These are phyloP conservation scores for Phyllostomus discolor DNA, from an alignment of 2,113 vertebrate species.

Conservation along the genomic window DNA sequence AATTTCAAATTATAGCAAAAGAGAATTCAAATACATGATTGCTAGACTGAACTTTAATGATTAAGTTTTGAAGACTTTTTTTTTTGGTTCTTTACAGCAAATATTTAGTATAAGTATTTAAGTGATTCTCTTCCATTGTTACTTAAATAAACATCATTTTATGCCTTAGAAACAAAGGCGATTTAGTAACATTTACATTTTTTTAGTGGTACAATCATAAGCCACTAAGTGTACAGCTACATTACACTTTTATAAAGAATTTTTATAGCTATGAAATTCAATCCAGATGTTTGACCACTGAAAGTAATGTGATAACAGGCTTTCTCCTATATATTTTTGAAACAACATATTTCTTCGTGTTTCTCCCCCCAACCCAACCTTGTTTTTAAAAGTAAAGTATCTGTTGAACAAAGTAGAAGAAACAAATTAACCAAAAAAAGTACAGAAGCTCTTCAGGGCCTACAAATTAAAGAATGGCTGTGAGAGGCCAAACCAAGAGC, in stretches of 20 bases:
- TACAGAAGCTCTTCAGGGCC: not conserved
- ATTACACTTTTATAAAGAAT: not conserved
- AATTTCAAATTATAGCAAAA: slow-evolving; percentile 7
- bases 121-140: not conserved
- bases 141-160: not conserved
- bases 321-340: not conserved
- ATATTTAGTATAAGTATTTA: not conserved
- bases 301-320: not conserved
- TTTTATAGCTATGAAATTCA: slow-evolving; percentile 7
- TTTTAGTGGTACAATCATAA: not conserved
- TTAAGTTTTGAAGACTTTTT: not conserved
- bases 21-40: not conserved
- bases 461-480: not conserved
- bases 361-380: not conserved
- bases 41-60: not conserved
- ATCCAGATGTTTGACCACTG: not conserved
- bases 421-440: not conserved
- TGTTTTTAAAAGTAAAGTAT: not conserved
- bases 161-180: not conserved
- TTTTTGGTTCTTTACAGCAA: not conserved
- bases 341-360: not conserved
- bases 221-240: not conserved
- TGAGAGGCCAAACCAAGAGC: not conserved
- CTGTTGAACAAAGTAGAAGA: not conserved
- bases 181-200: not conserved